Percentiles rank a stretch among this genome's conserved stretches.
These are phyloP conservation scores for Hyla sarda DNA, from an alignment of 2,113 vertebrate genomes.

Conservation along the genomic window DNA sequence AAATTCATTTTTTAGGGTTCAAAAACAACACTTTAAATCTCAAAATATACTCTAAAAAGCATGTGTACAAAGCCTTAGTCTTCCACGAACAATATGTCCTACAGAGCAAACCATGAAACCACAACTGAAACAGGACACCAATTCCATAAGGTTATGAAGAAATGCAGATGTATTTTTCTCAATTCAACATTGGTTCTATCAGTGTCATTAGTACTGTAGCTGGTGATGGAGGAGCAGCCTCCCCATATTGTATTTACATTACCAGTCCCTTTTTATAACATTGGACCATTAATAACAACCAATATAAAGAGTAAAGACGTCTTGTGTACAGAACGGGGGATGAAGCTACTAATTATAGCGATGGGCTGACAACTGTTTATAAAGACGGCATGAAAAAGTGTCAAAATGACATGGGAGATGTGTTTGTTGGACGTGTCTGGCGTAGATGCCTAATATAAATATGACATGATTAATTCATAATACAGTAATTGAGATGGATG, in stretches of 20 bases:
- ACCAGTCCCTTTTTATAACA: not conserved
- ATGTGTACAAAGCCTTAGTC: too few species aligned
- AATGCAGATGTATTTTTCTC: not conserved
- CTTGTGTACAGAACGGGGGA: constrained; percentile 20
- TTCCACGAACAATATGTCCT: too few species aligned
- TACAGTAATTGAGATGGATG: constrained; percentile 26
- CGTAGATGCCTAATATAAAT: constrained; percentile 18
- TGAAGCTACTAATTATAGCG: constrained; percentile 1
- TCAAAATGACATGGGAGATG: constrained; percentile 30
- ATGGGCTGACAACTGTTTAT: constrained; percentile 43
- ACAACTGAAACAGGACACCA: not conserved
- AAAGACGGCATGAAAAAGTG: not conserved
- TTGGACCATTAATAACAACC: constrained; percentile 23
- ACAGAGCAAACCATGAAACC: not conserved
- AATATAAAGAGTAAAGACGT: constrained; percentile 6
- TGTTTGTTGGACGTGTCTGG: constrained; percentile 31
- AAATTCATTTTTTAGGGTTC: too few species aligned
- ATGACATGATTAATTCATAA: constrained; percentile 25
- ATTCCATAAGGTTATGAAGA: not conserved
- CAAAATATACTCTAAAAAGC: too few species aligned
- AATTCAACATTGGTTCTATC: not conserved
- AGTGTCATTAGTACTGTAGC: not conserved
- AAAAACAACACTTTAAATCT: too few species aligned
- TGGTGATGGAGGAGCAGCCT: not conserved
- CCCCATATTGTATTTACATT: not conserved